Percentiles rank a stretch among this genome's conserved stretches.
Conservation (phyloP, 2,888 invertebrate genomes). For the Meandrusa payeni region DNA sequence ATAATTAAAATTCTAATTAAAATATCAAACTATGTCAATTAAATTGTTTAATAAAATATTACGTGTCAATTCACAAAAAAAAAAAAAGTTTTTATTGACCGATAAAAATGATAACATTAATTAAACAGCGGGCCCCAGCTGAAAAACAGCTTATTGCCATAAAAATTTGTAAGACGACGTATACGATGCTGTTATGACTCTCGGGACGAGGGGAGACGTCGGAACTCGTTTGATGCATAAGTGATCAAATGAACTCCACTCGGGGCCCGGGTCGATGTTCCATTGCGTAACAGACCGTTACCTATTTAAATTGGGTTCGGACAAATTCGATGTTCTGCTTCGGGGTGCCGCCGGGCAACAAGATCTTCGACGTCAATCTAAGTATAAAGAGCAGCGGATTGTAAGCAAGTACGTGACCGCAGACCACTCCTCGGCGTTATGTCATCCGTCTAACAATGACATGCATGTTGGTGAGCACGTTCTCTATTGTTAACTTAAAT, state of each 20-base stretch:
- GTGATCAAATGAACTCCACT: conserved; percentile 63
- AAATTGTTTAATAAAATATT: background rate
- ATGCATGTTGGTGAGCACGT: conserved; percentile 7
- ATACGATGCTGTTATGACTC: conserved; percentile 37
- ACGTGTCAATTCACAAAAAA: conserved; percentile 10
- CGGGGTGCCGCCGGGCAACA: conserved; percentile 38
- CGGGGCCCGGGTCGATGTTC: conserved; percentile 62
- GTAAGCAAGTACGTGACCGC: conserved; percentile 53
- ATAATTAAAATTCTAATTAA: conserved; percentile 7
- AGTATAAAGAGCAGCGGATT: conserved; percentile 52
- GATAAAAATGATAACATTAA: conserved; percentile 23
- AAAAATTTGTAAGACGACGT: conserved; percentile 47
- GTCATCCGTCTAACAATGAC: conserved; percentile 37
- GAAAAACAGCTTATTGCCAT: conserved; percentile 51
- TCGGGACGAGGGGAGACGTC: conserved; percentile 45
- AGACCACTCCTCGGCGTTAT: conserved; percentile 48
- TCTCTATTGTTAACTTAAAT: conserved; percentile 3
- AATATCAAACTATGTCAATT: conserved; percentile 2
- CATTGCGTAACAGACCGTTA: conserved; percentile 73
- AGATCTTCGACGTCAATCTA: conserved; percentile 41
- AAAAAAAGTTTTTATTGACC: conserved; percentile 11
- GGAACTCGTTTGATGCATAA: conserved; percentile 72
- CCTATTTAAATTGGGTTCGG: conserved; percentile 72
- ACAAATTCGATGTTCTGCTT: conserved; percentile 56
- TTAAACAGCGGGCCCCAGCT: conserved; percentile 44